These are phyloP conservation scores for Galleria mellonella DNA, from an alignment of 1,140 invertebrate genomes.

Conservation along the genomic window DNA sequence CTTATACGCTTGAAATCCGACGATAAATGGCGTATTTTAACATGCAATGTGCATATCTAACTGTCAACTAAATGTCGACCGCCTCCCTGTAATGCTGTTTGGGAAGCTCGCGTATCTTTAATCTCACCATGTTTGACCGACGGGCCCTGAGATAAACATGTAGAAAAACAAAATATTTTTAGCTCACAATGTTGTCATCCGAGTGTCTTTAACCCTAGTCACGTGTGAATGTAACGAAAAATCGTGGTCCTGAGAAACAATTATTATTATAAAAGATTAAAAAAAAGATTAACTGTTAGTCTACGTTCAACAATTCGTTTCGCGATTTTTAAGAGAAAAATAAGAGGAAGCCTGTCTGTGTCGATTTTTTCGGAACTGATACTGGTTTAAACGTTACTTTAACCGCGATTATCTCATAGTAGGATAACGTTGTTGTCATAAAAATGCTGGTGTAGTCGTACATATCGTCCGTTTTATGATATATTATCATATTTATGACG, in stretches of 20 bases:
- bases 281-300: slow-evolving; percentile 19
- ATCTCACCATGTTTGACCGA: slow-evolving; percentile 25
- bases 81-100: slow-evolving; percentile 33
- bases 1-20: neutral
- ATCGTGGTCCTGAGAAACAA: slow-evolving; percentile 31
- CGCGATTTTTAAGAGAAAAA: slow-evolving; percentile 11
- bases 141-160: slow-evolving; percentile 27
- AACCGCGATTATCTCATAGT: slow-evolving; percentile 5
- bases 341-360: neutral
- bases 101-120: slow-evolving; percentile 24
- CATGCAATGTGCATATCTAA: slow-evolving; percentile 30
- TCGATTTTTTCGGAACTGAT: too few species aligned
- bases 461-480: neutral
- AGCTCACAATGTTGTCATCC: slow-evolving; percentile 13
- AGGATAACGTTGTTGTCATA: slow-evolving; percentile 1
- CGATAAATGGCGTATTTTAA: neutral
- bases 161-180: slow-evolving; percentile 32
- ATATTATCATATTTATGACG: too few species aligned
- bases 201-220: slow-evolving; percentile 42
- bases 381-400: slow-evolving; percentile 1
- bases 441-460: neutral
- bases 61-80: slow-evolving; percentile 25
- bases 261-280: slow-evolving; percentile 30
- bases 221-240: slow-evolving; percentile 22
- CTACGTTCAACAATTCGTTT: slow-evolving; percentile 10